phyloP scores from a whole-genome alignment of 2,888 invertebrate species.

The Anthophora plumipes region DNA sequence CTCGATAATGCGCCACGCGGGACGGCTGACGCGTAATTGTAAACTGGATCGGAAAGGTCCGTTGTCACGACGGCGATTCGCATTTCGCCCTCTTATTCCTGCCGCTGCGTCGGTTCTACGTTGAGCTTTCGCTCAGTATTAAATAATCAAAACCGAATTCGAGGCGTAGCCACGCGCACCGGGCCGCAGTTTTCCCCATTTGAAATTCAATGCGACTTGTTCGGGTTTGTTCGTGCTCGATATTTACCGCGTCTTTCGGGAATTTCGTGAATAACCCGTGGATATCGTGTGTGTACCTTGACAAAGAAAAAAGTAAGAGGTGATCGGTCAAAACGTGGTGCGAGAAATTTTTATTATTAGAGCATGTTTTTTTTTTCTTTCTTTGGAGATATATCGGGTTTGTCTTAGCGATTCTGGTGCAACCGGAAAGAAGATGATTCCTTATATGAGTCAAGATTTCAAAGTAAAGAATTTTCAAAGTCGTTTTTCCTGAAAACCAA shows the following conservation, averaged over 20 bases:
- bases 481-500: no score
- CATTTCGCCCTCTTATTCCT: constrained; percentile 26
- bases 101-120: constrained; percentile 27
- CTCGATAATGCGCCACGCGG: constrained; percentile 62
- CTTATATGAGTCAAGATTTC: no score
- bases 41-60: constrained; percentile 65
- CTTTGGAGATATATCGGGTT: neutral
- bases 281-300: neutral
- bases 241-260: constrained; percentile 34
- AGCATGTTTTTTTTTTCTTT: neutral
- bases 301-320: neutral
- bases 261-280: constrained; percentile 24
- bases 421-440: no score
- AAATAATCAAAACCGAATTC: constrained; percentile 47
- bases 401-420: no score
- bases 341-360: neutral
- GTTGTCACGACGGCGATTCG: constrained; percentile 56
- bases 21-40: constrained; percentile 65
- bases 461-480: no score
- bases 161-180: constrained; percentile 13
- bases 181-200: constrained; percentile 21
- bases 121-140: constrained; percentile 37
- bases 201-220: constrained; percentile 50
- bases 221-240: constrained; percentile 22
- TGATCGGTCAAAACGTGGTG: neutral